A percentile compares a stretch with the other conserved stretches of the same genome.
Conservation (phyloP, 1,140 invertebrate species). For the Drosophila tristis region DNA sequence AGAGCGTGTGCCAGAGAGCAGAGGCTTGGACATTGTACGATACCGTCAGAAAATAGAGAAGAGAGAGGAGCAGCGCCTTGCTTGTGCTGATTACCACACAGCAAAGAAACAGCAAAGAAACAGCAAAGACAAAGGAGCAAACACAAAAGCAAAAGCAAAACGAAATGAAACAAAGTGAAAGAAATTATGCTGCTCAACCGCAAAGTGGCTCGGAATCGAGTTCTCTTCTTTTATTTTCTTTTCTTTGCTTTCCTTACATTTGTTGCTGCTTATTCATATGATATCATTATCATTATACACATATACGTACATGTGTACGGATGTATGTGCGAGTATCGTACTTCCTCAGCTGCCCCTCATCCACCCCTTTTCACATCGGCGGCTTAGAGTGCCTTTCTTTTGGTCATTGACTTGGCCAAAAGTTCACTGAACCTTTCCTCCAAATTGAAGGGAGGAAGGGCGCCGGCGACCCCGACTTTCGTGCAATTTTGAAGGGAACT, state of each 20-base stretch:
- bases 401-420: constrained; percentile 52
- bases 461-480: constrained; percentile 30
- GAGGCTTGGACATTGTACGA: neutral
- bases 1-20: no score
- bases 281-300: constrained; percentile 53
- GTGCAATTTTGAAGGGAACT: constrained; percentile 30
- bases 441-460: constrained; percentile 17
- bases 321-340: neutral
- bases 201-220: constrained; percentile 23
- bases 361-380: constrained; percentile 12
- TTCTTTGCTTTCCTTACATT: constrained; percentile 26
- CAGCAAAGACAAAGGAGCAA: constrained; percentile 5
- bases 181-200: constrained; percentile 22
- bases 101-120: neutral
- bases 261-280: constrained; percentile 40
- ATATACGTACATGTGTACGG: neutral
- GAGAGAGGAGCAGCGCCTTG: no score
- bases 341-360: constrained; percentile 3
- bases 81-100: no score
- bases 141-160: constrained; percentile 28
- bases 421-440: constrained; percentile 39
- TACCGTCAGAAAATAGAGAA: neutral
- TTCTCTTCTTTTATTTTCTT: constrained; percentile 9
- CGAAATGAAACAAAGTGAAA: constrained; percentile 10
- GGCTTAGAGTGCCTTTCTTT: constrained; percentile 51